Evolutionary conservation across 2,113 vertebrate species (phyloP).

Genomic region (Gopherus flavomarginatus): DNA sequence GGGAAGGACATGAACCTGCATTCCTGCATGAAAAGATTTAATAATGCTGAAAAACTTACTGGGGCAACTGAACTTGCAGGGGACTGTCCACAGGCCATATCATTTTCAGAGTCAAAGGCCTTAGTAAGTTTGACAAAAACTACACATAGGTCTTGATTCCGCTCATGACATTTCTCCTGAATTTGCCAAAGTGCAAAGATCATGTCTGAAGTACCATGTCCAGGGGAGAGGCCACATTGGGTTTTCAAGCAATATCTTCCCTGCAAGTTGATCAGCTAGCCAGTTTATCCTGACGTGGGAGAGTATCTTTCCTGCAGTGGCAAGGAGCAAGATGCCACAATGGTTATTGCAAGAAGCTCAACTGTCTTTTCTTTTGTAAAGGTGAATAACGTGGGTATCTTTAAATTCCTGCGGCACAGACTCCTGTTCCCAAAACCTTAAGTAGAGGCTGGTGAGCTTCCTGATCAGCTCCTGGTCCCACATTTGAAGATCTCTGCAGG

Average conservation of each 20-base stretch:
- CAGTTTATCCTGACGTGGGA: background rate
- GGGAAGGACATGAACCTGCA: background rate
- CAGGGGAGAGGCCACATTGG: background rate
- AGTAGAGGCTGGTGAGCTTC: background rate
- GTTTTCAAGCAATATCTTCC: background rate
- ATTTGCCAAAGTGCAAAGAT: background rate
- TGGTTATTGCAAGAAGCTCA: background rate
- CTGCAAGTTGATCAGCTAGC: background rate
- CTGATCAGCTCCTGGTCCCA: background rate
- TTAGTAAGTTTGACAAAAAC: background rate
- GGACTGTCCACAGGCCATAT: background rate
- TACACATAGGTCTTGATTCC: background rate
- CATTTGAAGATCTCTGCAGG: background rate
- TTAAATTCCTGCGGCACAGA: background rate
- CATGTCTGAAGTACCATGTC: background rate
- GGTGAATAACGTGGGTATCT: background rate
- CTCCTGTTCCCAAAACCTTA: background rate
- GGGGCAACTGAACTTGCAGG: background rate
- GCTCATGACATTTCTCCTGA: background rate
- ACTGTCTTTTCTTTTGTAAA: background rate
- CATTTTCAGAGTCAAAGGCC: background rate
- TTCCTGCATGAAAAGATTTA: background rate
- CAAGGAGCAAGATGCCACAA: background rate
- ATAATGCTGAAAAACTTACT: background rate
- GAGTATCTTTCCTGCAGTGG: background rate